Evolutionary conservation across 2,888 invertebrate species (phyloP), one percentile per base, ranked within the genome.

Genomic region (Hirtodrosophila confusa): DNA sequence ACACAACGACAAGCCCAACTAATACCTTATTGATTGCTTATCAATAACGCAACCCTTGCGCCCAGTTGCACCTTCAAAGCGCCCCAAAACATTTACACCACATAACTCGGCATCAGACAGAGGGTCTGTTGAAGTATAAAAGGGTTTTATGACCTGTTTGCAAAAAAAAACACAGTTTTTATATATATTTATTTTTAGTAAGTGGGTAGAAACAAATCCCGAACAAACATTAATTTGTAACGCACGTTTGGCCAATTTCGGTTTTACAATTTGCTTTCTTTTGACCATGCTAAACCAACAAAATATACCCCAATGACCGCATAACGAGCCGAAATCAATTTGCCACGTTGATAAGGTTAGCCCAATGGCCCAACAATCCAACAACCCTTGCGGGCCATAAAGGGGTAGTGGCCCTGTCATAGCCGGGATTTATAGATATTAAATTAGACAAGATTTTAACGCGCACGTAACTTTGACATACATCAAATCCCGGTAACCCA

Each of bases 171-270:
- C 33, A 62, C 51, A 53, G 70, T 68, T 62, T 68, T 33, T 56
- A 37, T 43, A 60, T 61, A 24, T 50, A 48, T 67, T 40, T 69
- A 17, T 49, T 49, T 75, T 60, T 61, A 57, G 61, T 40, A 45
- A 56, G 74, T 70, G 67, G 66, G 78, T 35, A 61, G 74, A 50
- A 76, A 79, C 57, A 85, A 88, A 87, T 75, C 83, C 88, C 75
- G 73, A 88, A 82, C 87, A 86, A 86, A 87, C 83, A 86, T 87
- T 88, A 88, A 87, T 87, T 87, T 88, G 86, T 88, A 87, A 87
- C 87, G 87, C 89, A 88, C 87, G 87, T 88, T 88, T 80, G 80
- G 80, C 88, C 86, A 86, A 82, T 82, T 82, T 84, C 41, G 69
- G 78, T 68, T 84, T 83, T 84, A 86, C 86, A 86, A 80, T 82